These are phyloP conservation scores for Gymnothorax javanicus DNA, from an alignment of 2,797 vertebrate genomes.

Conservation along the genomic window DNA sequence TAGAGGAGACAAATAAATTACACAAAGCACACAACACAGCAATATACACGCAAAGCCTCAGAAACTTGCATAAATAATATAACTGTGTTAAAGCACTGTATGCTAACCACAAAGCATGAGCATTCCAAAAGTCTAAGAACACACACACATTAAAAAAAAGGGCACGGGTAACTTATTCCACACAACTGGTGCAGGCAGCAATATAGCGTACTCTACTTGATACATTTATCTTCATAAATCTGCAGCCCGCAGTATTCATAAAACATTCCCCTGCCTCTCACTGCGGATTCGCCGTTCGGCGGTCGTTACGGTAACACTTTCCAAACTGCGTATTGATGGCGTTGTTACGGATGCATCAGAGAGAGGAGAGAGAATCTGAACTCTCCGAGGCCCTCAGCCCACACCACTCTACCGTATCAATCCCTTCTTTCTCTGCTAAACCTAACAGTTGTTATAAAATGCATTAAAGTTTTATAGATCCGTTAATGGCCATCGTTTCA, in stretches of 20 bases:
- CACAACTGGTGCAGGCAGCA: background rate
- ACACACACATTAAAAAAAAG: background rate
- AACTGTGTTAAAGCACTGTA: conserved; percentile 35
- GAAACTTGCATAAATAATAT: conserved; percentile 41
- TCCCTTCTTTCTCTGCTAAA: conserved; percentile 46
- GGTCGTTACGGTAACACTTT: background rate
- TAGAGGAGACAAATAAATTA: background rate
- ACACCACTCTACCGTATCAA: conserved; percentile 52
- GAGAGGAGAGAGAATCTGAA: background rate
- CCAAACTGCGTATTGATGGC: background rate
- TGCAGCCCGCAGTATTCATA: conserved; percentile 14
- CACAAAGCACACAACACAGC: background rate
- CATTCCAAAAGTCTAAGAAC: background rate
- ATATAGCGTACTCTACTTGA: background rate
- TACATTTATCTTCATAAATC: background rate
- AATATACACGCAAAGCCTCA: conserved; percentile 6
- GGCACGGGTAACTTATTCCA: background rate
- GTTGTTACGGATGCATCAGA: background rate
- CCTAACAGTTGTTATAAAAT: conserved; percentile 62
- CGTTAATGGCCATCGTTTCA: conserved; percentile 70
- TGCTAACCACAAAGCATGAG: background rate
- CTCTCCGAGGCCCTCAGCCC: background rate
- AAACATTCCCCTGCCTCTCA: background rate
- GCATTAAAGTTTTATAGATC: conserved; percentile 74
- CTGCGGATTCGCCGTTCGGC: background rate